phyloP scores from a whole-genome alignment of 2,888 invertebrate genomes.

The Dryobotodes eremita region DNA sequence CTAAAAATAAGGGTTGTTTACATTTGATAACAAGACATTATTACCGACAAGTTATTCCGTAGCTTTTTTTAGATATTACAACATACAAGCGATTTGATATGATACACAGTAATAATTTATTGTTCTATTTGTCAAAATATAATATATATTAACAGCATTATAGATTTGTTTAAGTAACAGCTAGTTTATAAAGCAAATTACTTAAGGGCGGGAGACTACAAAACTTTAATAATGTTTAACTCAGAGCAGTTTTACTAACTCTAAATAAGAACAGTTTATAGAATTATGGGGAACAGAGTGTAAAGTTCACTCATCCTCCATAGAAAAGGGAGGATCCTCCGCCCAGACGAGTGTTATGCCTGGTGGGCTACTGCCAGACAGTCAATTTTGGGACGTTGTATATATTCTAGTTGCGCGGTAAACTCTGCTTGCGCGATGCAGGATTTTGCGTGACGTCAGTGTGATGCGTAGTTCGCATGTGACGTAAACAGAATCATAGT shows the following conservation, averaged over 20 bases:
- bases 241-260: not conserved
- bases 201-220: not conserved
- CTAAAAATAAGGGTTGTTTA: conserved; percentile 51
- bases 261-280: not conserved
- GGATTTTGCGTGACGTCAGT: too few relatives aligned
- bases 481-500: not conserved
- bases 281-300: not conserved
- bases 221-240: not conserved
- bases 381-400: too few relatives aligned
- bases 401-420: too few relatives aligned
- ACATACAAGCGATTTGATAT: conserved; percentile 64
- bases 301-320: too few relatives aligned
- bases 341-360: too few relatives aligned
- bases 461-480: too few relatives aligned
- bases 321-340: too few relatives aligned
- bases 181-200: not conserved
- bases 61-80: conserved; percentile 60
- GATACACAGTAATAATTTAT: conserved; percentile 44
- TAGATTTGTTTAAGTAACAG: not conserved
- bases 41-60: conserved; percentile 41
- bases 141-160: not conserved
- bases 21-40: conserved; percentile 37
- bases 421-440: too few relatives aligned
- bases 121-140: conserved; percentile 54
- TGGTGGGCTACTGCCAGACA: too few relatives aligned